phyloP scores from a whole-genome alignment of 1,140 invertebrate genomes.

The Cyclina sinensis region DNA sequence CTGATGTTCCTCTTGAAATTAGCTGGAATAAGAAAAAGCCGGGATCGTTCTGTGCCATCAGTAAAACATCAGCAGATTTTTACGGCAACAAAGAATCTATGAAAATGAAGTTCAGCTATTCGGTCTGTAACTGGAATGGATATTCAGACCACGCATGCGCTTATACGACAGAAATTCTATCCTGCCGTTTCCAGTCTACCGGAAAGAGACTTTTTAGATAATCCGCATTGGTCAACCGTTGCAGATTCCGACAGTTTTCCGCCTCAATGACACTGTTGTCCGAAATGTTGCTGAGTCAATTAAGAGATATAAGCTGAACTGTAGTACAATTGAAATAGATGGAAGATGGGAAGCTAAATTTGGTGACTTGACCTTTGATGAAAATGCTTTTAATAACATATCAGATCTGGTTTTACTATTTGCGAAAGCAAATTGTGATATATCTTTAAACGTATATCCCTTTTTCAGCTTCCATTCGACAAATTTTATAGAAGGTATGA shows the following conservation, averaged over 20 bases:
- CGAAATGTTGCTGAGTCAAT: slow-evolving; percentile 86
- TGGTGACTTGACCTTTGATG: slow-evolving; percentile 92
- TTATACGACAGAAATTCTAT: slow-evolving; percentile 72
- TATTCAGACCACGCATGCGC: slow-evolving; percentile 70
- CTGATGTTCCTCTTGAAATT: slow-evolving; percentile 79
- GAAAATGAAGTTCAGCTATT: slow-evolving; percentile 75
- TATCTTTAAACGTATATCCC: slow-evolving; percentile 96
- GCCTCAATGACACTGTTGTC: slow-evolving; percentile 64
- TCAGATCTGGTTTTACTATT: slow-evolving; percentile 88
- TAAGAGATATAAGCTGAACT: slow-evolving; percentile 79
- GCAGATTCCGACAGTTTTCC: slow-evolving; percentile 45
- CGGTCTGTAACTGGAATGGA: slow-evolving; percentile 79
- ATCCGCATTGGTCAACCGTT: slow-evolving; percentile 75
- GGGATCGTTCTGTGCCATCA: slow-evolving; percentile 74
- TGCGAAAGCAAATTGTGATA: slow-evolving; percentile 90
- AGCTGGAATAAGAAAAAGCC: slow-evolving; percentile 75
- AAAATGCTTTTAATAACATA: slow-evolving; percentile 91
- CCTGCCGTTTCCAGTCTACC: slow-evolving; percentile 19
- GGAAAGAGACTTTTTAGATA: slow-evolving; percentile 50
- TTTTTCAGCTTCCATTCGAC: slow-evolving; percentile 94
- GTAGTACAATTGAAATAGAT: slow-evolving; percentile 94
- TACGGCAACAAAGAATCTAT: slow-evolving; percentile 54
- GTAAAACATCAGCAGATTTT: slow-evolving; percentile 74
- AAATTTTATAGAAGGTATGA: slow-evolving; percentile 85
- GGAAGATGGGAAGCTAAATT: slow-evolving; percentile 96